Percentiles rank a stretch among this genome's conserved stretches.
Conservation (phyloP, 2,113 vertebrate genomes). For the Ailurus styani region DNA sequence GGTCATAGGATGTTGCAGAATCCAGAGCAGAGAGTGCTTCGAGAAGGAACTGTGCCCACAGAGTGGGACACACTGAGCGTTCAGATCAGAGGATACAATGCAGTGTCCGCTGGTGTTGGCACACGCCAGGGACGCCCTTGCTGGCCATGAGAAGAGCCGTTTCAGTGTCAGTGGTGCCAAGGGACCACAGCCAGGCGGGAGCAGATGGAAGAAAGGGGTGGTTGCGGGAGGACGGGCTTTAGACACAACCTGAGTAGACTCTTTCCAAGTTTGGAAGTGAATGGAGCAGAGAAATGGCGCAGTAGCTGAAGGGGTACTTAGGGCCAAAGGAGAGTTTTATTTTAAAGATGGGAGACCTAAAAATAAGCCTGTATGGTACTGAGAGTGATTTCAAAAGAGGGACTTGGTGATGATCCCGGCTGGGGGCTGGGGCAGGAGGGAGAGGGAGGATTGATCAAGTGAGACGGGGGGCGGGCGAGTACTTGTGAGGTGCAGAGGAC, state of each 20-base stretch:
- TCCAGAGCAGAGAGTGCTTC: neutral
- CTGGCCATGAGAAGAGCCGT: neutral
- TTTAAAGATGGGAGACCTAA: neutral
- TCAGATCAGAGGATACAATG: neutral
- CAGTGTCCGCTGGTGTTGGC: neutral
- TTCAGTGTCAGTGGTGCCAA: neutral
- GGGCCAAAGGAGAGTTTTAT: neutral
- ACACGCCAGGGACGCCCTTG: neutral
- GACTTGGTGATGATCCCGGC: neutral
- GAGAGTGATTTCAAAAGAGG: neutral
- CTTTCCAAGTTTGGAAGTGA: neutral
- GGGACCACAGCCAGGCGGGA: neutral
- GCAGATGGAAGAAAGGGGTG: neutral
- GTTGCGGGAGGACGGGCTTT: neutral
- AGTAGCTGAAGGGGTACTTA: neutral
- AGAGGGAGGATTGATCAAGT: neutral
- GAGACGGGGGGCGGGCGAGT: neutral
- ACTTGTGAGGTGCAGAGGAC: no score
- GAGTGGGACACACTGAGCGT: accelerated
- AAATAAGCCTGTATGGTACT: neutral
- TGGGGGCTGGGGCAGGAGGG: accelerated
- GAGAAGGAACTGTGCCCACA: neutral
- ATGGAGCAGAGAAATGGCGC: neutral
- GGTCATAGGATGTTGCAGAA: neutral
- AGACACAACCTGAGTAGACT: neutral